phyloP scores from a whole-genome alignment of 2,797 vertebrate genomes.

The Ataeniobius toweri region DNA sequence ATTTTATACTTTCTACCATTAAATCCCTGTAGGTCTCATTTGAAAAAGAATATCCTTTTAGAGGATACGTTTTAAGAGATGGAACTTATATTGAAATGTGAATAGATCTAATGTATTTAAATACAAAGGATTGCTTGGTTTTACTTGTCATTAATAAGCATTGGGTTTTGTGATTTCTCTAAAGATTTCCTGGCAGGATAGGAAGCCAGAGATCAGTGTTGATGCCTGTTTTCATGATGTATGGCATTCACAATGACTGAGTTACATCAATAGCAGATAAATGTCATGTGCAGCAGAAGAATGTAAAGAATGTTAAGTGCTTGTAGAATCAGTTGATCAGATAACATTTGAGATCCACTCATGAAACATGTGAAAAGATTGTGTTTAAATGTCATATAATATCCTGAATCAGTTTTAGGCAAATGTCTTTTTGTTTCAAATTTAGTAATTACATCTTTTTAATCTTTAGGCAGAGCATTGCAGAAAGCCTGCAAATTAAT shows the following conservation, averaged over 20 bases:
- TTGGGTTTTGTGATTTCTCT: slow-evolving; percentile 40
- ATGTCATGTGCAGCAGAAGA: slow-evolving; percentile 57
- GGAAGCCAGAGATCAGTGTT: slow-evolving; percentile 30
- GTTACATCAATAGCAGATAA: slow-evolving; percentile 66
- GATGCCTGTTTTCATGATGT: slow-evolving; percentile 22
- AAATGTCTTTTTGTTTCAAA: not conserved
- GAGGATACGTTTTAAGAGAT: not conserved
- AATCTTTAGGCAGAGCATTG: slow-evolving; percentile 1
- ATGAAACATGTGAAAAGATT: slow-evolving; percentile 19
- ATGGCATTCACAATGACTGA: slow-evolving; percentile 45
- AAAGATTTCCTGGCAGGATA: slow-evolving; percentile 45
- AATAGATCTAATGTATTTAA: not conserved
- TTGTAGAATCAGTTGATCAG: slow-evolving; percentile 33
- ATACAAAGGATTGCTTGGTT: slow-evolving; percentile 47
- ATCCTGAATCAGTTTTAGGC: not conserved
- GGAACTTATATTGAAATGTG: not conserved
- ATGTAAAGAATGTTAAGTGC: slow-evolving; percentile 44
- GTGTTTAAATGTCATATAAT: slow-evolving; percentile 17
- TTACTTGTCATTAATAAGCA: slow-evolving; percentile 50
- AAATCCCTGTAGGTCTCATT: not conserved
- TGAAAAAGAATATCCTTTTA: not conserved
- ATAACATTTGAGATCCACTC: slow-evolving; percentile 11
- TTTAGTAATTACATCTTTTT: not conserved
- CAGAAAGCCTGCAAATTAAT: slow-evolving; percentile 40
- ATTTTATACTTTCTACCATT: not conserved